Percentiles rank a stretch among this genome's conserved stretches.
These are phyloP conservation scores for Galaxias olidus DNA, from an alignment of 2,797 vertebrate species.

Conservation along the genomic window DNA sequence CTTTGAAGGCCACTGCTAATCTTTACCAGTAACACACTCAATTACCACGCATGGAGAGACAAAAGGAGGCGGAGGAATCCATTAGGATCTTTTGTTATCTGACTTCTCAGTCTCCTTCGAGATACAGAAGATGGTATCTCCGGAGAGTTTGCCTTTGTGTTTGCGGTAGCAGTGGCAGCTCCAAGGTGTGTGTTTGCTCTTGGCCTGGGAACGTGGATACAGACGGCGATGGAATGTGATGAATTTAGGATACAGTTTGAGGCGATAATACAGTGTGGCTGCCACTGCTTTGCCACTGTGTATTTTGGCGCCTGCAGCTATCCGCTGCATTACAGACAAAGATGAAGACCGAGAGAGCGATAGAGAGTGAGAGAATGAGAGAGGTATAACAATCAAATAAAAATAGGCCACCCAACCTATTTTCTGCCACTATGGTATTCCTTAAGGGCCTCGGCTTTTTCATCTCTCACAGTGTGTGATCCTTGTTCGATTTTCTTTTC, in stretches of 20 bases:
- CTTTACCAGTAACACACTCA: conserved; percentile 21
- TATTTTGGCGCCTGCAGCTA: neutral
- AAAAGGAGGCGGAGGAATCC: conserved; percentile 23
- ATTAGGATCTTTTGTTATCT: conserved; percentile 19
- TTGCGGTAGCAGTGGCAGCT: neutral
- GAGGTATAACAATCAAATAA: neutral
- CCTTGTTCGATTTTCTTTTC: conserved; percentile 1
- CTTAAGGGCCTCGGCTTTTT: neutral
- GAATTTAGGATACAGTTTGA: conserved; percentile 4
- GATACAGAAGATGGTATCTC: conserved; percentile 20
- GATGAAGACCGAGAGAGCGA: neutral
- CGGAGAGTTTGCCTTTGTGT: conserved; percentile 10
- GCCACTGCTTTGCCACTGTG: neutral
- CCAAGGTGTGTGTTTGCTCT: conserved; percentile 16
- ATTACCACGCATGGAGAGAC: conserved; percentile 16
- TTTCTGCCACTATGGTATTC: conserved; percentile 11
- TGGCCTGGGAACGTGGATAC: conserved; percentile 16
- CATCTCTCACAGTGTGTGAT: neutral
- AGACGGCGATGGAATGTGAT: conserved; percentile 1
- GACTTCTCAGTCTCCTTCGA: conserved; percentile 13
- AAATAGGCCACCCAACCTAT: conserved; percentile 15
- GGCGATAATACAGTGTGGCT: conserved; percentile 1
- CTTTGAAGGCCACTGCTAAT: conserved; percentile 10
- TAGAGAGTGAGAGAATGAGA: neutral
- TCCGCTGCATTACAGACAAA: neutral